phyloP scores from a whole-genome alignment of 1,140 invertebrate species.

The silkworm (Bombyx mori) region ASM3026992v2 NC_085127.1:5349001-5349500 shows the following conservation, averaged over 20 bases:
- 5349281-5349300: constrained; percentile 43
- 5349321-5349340: constrained; percentile 43
- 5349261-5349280: constrained; percentile 32
- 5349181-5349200: constrained; percentile 28
- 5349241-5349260: constrained; percentile 44
- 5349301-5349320: constrained; percentile 39
- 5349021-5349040: too few species aligned
- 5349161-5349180: constrained; percentile 54
- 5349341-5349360: constrained; percentile 42
- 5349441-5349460: too few species aligned
- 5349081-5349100: too few species aligned
- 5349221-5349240: constrained; percentile 50
- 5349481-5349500: too few species aligned
- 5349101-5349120: constrained; percentile 2
- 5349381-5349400: background rate
- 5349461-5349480: too few species aligned
- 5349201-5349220: constrained; percentile 49
- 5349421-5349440: too few species aligned
- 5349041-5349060: too few species aligned
- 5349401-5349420: too few species aligned
- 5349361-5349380: background rate
- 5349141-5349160: constrained; percentile 39
- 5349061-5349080: too few species aligned
- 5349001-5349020: too few species aligned
- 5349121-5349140: constrained; percentile 36